These are phyloP conservation scores for Garra rufa DNA, from an alignment of 2,113 vertebrate genomes.

Conservation along the genomic window DNA sequence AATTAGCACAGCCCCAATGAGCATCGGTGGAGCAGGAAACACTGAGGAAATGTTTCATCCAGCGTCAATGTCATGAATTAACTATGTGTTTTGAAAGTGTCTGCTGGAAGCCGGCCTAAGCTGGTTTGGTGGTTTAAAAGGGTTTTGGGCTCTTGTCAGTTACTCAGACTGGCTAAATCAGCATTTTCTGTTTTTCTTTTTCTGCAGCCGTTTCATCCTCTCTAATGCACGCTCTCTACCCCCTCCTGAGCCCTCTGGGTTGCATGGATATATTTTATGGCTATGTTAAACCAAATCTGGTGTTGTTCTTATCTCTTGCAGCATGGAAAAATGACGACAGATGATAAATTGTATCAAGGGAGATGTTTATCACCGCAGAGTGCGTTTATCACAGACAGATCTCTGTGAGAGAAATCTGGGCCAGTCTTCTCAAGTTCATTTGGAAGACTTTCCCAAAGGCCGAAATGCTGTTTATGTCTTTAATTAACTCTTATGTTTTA, in stretches of 20 bases:
- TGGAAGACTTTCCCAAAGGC: slow-evolving; percentile 51
- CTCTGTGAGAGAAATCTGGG: slow-evolving; percentile 53
- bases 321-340: slow-evolving; percentile 47
- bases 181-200: not conserved
- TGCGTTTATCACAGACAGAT: slow-evolving; percentile 54
- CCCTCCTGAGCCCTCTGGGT: slow-evolving; percentile 27
- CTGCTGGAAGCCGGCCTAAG: not conserved
- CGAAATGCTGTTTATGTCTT: not conserved
- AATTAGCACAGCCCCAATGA: slow-evolving; percentile 10
- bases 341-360: slow-evolving; percentile 59
- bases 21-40: not conserved
- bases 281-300: slow-evolving; percentile 56
- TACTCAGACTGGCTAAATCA: not conserved
- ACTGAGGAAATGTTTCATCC: not conserved
- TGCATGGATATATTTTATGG: slow-evolving; percentile 51
- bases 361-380: slow-evolving; percentile 60
- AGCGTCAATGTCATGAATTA: slow-evolving; percentile 22
- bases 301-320: slow-evolving; percentile 59
- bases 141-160: not conserved
- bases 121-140: not conserved
- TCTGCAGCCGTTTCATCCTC: slow-evolving; percentile 3
- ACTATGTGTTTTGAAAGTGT: not conserved
- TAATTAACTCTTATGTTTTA: not conserved
- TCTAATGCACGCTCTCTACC: not conserved
- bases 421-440: slow-evolving; percentile 57